Conservation (phyloP, 2,113 vertebrate genomes). For the Ginglymostoma cirratum region DNA sequence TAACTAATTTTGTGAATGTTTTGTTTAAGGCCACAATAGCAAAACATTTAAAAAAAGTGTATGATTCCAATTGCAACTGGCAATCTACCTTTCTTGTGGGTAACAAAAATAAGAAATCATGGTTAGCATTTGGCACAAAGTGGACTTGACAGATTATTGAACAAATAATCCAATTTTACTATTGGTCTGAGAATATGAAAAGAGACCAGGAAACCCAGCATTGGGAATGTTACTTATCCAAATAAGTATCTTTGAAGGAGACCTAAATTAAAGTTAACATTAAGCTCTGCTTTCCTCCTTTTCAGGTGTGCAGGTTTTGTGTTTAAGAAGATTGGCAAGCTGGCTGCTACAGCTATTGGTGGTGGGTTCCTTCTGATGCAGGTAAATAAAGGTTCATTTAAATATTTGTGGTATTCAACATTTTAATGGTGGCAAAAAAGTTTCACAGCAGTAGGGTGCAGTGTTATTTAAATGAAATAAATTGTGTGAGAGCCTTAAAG, state of each 20-base stretch:
- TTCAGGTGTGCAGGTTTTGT: slow-evolving; percentile 93
- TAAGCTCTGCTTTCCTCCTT: slow-evolving; percentile 43
- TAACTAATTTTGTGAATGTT: neutral
- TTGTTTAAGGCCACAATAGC: neutral
- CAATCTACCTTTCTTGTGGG: neutral
- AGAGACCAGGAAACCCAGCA: neutral
- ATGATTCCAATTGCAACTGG: neutral
- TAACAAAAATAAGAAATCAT: neutral
- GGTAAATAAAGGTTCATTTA: slow-evolving; percentile 55
- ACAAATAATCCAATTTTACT: neutral
- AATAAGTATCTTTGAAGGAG: neutral
- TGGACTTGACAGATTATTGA: neutral
- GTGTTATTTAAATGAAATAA: neutral
- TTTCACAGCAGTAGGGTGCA: neutral
- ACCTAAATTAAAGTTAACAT: neutral
- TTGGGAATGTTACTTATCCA: neutral
- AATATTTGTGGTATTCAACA: neutral
- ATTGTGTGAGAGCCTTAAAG: neutral
- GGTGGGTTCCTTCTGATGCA: slow-evolving; percentile 92
- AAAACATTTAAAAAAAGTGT: neutral
- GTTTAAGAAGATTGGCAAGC: slow-evolving; percentile 94
- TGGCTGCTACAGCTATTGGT: slow-evolving; percentile 87
- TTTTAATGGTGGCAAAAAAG: neutral
- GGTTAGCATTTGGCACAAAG: neutral
- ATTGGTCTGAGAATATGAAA: neutral